Percentiles rank a stretch among this genome's conserved stretches.
These are phyloP conservation scores for Muntiacus reevesi DNA, from an alignment of 2,113 vertebrate species.

Conservation along the genomic window DNA sequence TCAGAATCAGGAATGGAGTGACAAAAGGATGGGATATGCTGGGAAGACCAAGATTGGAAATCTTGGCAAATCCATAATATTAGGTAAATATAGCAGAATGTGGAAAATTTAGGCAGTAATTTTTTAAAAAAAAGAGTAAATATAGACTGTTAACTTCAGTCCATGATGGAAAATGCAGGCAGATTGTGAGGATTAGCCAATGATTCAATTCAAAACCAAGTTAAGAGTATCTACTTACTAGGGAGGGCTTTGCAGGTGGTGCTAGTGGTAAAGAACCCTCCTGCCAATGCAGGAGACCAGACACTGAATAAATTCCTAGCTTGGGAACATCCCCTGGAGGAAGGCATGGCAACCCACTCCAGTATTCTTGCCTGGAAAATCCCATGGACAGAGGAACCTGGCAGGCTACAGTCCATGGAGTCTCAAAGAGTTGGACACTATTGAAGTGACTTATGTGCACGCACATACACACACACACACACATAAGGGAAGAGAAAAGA, in stretches of 20 bases:
- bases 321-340: not conserved
- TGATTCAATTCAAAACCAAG: not conserved
- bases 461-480: not conserved
- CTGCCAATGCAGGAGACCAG: not conserved
- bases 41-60: not conserved
- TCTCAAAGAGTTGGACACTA: not conserved
- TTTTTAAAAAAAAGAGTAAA: not conserved
- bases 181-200: not conserved
- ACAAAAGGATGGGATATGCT: not conserved
- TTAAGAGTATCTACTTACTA: not conserved
- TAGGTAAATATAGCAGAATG: not conserved
- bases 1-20: not conserved
- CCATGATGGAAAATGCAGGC: not conserved
- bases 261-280: not conserved
- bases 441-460: not conserved
- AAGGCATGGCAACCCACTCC: not conserved
- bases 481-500: not conserved
- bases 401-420: not conserved
- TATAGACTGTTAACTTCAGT: not conserved
- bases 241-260: not conserved
- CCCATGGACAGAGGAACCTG: not conserved
- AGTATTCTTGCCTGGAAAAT: not conserved
- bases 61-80: not conserved
- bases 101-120: not conserved
- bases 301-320: not conserved